Conservation (phyloP, 1,140 invertebrate genomes). For the Phocides pigmalion region DNA sequence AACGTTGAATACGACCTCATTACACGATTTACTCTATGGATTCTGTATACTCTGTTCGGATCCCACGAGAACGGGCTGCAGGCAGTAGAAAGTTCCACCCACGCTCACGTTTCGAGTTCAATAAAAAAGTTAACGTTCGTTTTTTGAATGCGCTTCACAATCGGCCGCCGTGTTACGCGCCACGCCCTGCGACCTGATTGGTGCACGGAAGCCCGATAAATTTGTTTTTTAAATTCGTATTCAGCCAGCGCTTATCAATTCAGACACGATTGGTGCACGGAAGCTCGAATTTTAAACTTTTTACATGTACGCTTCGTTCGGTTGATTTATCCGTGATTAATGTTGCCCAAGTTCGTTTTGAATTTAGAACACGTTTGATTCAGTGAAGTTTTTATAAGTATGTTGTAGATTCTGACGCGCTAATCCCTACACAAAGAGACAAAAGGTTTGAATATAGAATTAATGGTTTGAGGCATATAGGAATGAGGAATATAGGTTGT, state of each 20-base stretch:
- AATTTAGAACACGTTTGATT: neutral
- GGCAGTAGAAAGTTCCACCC: slow-evolving; percentile 78
- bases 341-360: neutral
- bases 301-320: neutral
- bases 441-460: too few relatives aligned
- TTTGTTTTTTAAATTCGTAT: slow-evolving; percentile 47
- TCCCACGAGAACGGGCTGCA: slow-evolving; percentile 67
- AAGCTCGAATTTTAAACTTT: slow-evolving; percentile 8
- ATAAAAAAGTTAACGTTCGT: slow-evolving; percentile 66
- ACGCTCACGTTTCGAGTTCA: slow-evolving; percentile 54
- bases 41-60: slow-evolving; percentile 18
- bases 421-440: too few relatives aligned
- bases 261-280: slow-evolving; percentile 16
- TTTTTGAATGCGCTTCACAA: slow-evolving; percentile 65
- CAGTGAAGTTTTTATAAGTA: neutral
- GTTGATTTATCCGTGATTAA: slow-evolving; percentile 1
- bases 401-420: neutral
- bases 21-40: slow-evolving; percentile 30
- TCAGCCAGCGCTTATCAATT: slow-evolving; percentile 31
- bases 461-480: too few relatives aligned
- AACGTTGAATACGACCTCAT: slow-evolving; percentile 24
- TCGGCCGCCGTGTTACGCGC: slow-evolving; percentile 73
- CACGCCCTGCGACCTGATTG: slow-evolving; percentile 67
- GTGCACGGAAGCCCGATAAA: slow-evolving; percentile 65
- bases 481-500: too few relatives aligned